phyloP scores from a whole-genome alignment of 2,113 vertebrate species.

The Pavo muticus region DNA sequence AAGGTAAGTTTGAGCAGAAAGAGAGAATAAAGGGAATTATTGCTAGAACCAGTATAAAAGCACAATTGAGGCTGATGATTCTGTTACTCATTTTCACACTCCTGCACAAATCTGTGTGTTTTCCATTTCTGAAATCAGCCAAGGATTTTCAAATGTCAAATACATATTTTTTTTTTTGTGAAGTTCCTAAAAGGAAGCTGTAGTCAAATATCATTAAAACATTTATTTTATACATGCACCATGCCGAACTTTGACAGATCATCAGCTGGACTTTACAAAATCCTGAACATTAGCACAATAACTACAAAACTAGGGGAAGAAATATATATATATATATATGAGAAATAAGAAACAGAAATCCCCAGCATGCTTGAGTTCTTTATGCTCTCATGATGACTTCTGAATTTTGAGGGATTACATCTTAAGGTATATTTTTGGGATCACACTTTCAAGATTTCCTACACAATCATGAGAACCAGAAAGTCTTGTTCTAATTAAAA shows the following conservation, averaged over 20 bases:
- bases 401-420: background rate
- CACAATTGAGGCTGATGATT: background rate
- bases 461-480: constrained; percentile 10
- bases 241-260: background rate
- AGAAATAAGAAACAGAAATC: background rate
- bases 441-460: constrained; percentile 28
- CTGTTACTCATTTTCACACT: constrained; percentile 3
- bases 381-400: background rate
- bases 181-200: background rate
- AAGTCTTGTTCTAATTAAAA: constrained; percentile 26
- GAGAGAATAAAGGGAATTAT: background rate
- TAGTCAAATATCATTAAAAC: background rate
- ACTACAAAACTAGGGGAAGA: background rate
- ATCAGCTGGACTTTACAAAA: background rate
- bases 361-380: background rate
- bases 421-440: constrained; percentile 6
- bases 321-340: background rate
- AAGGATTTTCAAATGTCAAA: background rate
- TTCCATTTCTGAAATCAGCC: background rate
- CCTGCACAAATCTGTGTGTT: background rate
- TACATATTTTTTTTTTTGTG: background rate
- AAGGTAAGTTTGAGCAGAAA: background rate
- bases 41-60: background rate
- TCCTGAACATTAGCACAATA: background rate
- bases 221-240: background rate